Percentiles rank a stretch among this genome's conserved stretches.
Evolutionary conservation across 2,888 invertebrate genomes (phyloP).

Genomic region (Erpobdella octoculata): DNA sequence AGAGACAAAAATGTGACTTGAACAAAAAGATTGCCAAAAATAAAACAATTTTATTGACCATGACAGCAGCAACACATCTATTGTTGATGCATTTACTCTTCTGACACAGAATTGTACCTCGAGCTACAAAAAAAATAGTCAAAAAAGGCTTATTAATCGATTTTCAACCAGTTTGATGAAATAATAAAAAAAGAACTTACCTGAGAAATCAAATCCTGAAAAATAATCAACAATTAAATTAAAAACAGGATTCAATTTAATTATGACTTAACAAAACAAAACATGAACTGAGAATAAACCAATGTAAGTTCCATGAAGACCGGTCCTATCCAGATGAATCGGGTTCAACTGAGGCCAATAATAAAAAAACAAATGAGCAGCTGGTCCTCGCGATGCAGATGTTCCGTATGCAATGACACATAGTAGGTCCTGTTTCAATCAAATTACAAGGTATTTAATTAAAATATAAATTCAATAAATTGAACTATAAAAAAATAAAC

Average conservation of each 20-base stretch:
- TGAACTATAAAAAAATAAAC: too few species aligned
- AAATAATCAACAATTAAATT: not conserved
- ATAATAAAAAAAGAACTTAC: constrained; percentile 17
- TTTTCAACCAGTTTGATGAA: not conserved
- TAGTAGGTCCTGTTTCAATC: constrained; percentile 64
- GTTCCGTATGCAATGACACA: constrained; percentile 95
- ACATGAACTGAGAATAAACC: constrained; percentile 51
- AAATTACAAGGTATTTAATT: not conserved
- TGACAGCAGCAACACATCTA: constrained; percentile 52
- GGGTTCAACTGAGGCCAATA: constrained; percentile 98
- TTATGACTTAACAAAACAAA: not conserved
- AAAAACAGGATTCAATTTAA: not conserved
- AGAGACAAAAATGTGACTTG: too few species aligned
- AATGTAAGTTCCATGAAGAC: constrained; percentile 49
- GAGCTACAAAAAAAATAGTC: constrained; percentile 48
- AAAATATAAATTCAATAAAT: not conserved
- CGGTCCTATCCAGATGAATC: constrained; percentile 69
- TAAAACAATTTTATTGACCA: too few species aligned
- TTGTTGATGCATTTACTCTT: constrained; percentile 73
- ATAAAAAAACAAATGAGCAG: constrained; percentile 90
- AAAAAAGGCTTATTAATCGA: too few species aligned
- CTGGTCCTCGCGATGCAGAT: constrained; percentile 81
- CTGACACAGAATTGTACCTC: constrained; percentile 64
- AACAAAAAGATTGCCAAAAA: too few species aligned
- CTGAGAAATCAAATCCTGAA: constrained; percentile 30